Base-by-base conservation (phyloP, 2,113 vertebrate species). In the mouse (Mus musculus) region DNA sequence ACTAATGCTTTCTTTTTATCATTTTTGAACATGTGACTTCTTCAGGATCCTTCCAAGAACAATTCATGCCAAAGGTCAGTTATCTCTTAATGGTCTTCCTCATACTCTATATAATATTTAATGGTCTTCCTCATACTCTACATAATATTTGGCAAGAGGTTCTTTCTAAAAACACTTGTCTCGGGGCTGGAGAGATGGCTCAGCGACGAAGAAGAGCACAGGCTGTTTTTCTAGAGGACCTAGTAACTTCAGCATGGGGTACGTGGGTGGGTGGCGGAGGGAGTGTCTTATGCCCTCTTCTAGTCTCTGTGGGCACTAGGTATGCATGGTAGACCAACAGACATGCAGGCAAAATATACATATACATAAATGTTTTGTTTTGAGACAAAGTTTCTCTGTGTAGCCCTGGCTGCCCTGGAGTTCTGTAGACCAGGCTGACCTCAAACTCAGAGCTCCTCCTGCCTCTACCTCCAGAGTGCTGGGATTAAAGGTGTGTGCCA, bases 41-140 rank as follows among this genome's bases (percentile, higher is more conserved):
- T 96, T 87, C 71, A 98, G 98, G 91, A 95, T n/a, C 95, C 98
- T 96, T 94, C 52, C 3, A 93, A 86, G 94, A 81, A 69, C 39
- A 36, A 52, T 54, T 20, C 67, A 0, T 97, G 54, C 95, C 96
- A 90, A 97, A 97, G 98, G 98, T 98, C 61, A 95, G 97, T 98
- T 98, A 96, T 95, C 33, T 11, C 46, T 94, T 93, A 78, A 78
- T 30, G 28, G 36, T 92, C 19, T 96, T 97, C 39, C 13, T 91
- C 96, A 67, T 56, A 20, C 7, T 93, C 28, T 91, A 17, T 4
- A 24, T 96, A 65, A 95, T 88, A 39, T 72, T 73, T 91, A 78
- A 78, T 30, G 28, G 36, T 92, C 19, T 96, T 97, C 39, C 13
- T 91, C 96, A 67, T 56, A 20, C 7, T 93, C 28, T 91, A 17